A percentile compares a stretch with the other conserved stretches of the same genome.
Evolutionary conservation across 1,140 invertebrate genomes (phyloP).

Genomic region (Mya arenaria): DNA sequence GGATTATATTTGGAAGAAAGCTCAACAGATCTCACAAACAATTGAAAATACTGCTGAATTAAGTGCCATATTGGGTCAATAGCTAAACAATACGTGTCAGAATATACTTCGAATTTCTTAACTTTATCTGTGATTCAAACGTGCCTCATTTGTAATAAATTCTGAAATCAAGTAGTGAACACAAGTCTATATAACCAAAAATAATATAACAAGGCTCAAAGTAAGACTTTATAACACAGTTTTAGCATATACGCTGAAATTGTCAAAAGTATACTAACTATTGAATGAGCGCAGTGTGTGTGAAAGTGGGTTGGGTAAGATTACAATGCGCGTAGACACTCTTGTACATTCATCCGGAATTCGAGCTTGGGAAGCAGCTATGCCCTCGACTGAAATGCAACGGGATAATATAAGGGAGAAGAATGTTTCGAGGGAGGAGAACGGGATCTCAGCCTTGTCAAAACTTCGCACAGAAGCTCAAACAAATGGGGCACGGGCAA

Average conservation of each 20-base stretch:
- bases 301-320: neutral
- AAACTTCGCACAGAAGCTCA: neutral
- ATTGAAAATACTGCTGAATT: no score
- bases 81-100: no score
- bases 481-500: constrained; percentile 16
- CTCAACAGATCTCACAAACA: no score
- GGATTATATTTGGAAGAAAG: no score
- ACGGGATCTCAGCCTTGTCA: neutral
- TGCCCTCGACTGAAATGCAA: constrained; percentile 30
- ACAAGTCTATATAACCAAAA: neutral
- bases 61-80: no score
- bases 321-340: constrained; percentile 47
- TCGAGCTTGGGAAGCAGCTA: constrained; percentile 29
- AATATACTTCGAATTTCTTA: no score
- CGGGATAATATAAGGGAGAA: constrained; percentile 3
- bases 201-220: no score
- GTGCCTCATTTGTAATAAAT: neutral
- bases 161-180: neutral
- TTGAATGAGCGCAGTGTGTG: no score
- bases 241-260: no score
- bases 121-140: neutral
- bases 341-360: constrained; percentile 23
- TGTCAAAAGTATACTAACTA: no score
- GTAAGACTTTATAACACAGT: no score
- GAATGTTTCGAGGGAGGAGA: constrained; percentile 11